Conservation (phyloP, 1,140 invertebrate genomes). For the Drosophila albomicans region DNA sequence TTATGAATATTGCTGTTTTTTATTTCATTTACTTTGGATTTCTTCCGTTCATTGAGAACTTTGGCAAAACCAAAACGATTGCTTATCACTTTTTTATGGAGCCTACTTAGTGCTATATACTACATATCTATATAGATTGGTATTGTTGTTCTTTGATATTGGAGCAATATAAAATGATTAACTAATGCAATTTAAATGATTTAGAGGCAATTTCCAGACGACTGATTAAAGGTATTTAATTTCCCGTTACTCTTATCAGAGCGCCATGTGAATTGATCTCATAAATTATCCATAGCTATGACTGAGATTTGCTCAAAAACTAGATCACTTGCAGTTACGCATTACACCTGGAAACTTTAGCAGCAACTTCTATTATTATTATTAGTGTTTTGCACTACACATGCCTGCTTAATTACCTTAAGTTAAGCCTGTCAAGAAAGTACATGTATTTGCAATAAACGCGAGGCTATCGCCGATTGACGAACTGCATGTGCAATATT, state of each 20-base stretch:
- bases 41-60: constrained; percentile 42
- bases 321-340: background rate
- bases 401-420: constrained; percentile 9
- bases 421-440: constrained; percentile 22
- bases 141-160: constrained; percentile 20
- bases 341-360: background rate
- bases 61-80: constrained; percentile 25
- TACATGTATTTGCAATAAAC: constrained; percentile 5
- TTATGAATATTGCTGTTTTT: background rate
- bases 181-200: constrained; percentile 32
- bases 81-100: constrained; percentile 45
- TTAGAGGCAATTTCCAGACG: constrained; percentile 14
- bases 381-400: background rate
- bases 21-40: constrained; percentile 30
- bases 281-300: constrained; percentile 11
- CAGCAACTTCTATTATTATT: background rate
- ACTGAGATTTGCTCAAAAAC: constrained; percentile 24
- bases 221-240: background rate
- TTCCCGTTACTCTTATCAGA: background rate
- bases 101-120: background rate
- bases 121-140: background rate
- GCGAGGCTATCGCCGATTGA: constrained; percentile 27
- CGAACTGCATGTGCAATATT: constrained; percentile 34
- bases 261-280: background rate
- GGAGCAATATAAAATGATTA: background rate